Conservation (phyloP, 92 coral and sea anemone genomes). For the Phymanthus crucifer region DNA sequence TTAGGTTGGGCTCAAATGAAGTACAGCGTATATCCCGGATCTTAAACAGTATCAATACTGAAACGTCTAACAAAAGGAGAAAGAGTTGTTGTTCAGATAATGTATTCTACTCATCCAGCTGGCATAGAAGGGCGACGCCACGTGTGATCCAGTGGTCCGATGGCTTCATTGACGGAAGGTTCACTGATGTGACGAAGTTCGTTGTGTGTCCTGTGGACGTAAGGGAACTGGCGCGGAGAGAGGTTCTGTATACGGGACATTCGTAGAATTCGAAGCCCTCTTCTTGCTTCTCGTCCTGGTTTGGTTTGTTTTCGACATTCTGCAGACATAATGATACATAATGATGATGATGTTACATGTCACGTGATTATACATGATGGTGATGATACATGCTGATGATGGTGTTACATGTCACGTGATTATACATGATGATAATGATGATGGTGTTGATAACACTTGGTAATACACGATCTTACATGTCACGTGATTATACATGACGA, state of each 20-base stretch:
- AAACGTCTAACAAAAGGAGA: too few relatives aligned
- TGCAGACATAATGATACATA: neutral
- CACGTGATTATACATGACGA: neutral
- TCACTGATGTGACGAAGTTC: slow-evolving; percentile 81
- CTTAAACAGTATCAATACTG: too few relatives aligned
- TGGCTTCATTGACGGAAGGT: slow-evolving; percentile 80
- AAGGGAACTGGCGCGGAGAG: slow-evolving; percentile 89
- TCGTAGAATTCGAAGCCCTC: slow-evolving; percentile 67
- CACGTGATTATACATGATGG: neutral
- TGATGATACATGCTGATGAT: neutral
- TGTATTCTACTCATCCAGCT: slow-evolving; percentile 66
- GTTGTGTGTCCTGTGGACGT: slow-evolving; percentile 86
- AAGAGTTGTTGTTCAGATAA: neutral
- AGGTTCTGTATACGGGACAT: slow-evolving; percentile 96
- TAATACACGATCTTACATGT: too few relatives aligned
- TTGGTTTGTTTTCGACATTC: slow-evolving; percentile 19
- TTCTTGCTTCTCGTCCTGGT: slow-evolving; percentile 39
- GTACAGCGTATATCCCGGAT: too few relatives aligned
- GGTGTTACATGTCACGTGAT: too few relatives aligned
- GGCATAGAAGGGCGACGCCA: slow-evolving; percentile 93
- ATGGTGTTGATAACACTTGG: neutral
- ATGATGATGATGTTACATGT: neutral
- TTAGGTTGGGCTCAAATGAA: too few relatives aligned
- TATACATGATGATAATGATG: neutral
- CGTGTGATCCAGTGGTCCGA: slow-evolving; percentile 96